Percentiles rank a stretch among this genome's conserved stretches.
Conservation (phyloP, 64 coral and sea anemone species). For the Acropora yongei region DNA sequence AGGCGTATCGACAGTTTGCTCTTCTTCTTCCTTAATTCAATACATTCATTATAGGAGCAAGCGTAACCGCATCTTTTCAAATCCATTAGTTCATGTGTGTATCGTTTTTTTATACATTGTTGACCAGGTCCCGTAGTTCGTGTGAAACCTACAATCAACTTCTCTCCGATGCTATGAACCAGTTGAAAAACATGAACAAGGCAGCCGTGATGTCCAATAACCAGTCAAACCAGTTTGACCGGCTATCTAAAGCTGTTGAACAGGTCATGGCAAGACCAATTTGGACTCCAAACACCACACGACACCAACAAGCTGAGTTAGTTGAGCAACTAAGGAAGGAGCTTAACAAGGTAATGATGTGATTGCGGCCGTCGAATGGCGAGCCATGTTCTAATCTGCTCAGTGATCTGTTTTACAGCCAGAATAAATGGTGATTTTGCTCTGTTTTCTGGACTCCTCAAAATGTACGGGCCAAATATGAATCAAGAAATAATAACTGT, state of each 20-base stretch:
- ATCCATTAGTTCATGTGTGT: too few species aligned
- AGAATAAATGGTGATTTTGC: too few species aligned
- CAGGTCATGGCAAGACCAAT: constrained; percentile 65
- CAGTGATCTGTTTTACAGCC: too few species aligned
- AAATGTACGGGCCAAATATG: too few species aligned
- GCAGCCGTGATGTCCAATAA: constrained; percentile 70
- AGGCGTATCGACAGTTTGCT: too few species aligned
- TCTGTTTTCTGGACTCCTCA: too few species aligned
- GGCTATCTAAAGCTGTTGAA: constrained; percentile 71
- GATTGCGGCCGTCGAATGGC: too few species aligned
- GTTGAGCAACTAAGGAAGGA: constrained; percentile 77
- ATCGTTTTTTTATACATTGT: neutral
- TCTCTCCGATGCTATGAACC: constrained; percentile 51
- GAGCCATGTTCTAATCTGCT: too few species aligned
- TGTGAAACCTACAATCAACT: constrained; percentile 75
- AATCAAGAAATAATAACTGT: too few species aligned
- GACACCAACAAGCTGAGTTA: constrained; percentile 64
- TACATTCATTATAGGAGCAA: too few species aligned
- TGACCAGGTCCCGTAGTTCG: constrained; percentile 56
- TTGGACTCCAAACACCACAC: constrained; percentile 35
- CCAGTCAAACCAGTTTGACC: constrained; percentile 76
- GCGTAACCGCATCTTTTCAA: too few species aligned
- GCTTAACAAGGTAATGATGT: constrained; percentile 60
- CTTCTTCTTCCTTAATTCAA: too few species aligned
- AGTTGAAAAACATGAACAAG: constrained; percentile 69